Evolutionary conservation across 2,888 invertebrate species (phyloP), one percentile per base, ranked within the genome.

Genomic region (Mythimna impura): DNA sequence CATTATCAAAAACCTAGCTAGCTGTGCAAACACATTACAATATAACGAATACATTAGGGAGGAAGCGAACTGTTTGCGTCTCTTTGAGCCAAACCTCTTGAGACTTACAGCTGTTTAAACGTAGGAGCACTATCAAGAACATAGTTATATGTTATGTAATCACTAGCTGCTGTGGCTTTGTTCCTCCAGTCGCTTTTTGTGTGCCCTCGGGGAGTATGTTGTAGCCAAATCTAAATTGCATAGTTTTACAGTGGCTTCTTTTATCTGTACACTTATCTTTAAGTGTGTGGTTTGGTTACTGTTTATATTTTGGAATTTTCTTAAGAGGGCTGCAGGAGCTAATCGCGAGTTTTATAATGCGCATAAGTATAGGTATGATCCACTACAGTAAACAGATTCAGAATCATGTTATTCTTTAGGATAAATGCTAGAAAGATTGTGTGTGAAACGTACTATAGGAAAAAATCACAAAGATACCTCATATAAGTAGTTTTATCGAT

Each of bases 211-310:
- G 62, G 67, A 61, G 50, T 50, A 47, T 60, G 62, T 54, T 55
- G 73, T 30, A 58, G 17, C 47, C 12, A 63, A 63, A 77, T 81
- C 54, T 76, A 69, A 81, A 65, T 43, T 61, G 30, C 52, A 52
- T 67, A 43, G 40, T 55, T 77, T 76, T 75, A 40, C 6, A 22
- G 40, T 73, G 52, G 61, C 66, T 57, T 40, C 30, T 80, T 43
- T 52, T 34, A 61, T 61, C 30, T 55, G 14, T 52, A 1, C 57
- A 61, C 20, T 22, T 54, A 61, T 50, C 17, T 6, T 64, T 4
- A 52, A 52, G 50, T 52, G 17, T 58, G 30, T 52, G 25, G 58
- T 69, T 54, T 54, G 5, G 20, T 34, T 40, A 40, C 12, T 60
- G 60, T 60, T n/a, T 14, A 40, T 12, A n/a, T 12, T 22, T 12